Evolutionary conservation across 1,140 invertebrate genomes (phyloP), one percentile per base, ranked within the genome.

Genomic region (Drosophila rufa): DNA sequence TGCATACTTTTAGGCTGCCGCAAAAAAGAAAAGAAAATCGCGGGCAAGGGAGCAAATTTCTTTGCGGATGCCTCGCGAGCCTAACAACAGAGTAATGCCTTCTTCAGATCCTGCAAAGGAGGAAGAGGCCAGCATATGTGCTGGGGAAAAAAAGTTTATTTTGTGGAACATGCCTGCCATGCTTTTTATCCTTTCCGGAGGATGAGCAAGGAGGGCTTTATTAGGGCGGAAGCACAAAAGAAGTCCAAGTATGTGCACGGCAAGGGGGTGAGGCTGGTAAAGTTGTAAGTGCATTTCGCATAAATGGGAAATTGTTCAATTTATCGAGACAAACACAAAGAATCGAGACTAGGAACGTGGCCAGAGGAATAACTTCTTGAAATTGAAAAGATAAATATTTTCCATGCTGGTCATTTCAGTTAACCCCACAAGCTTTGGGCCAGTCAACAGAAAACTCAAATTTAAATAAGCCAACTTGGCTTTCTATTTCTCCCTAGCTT

Each of bases 271-370:
- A 5, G 12, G 12, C 4, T 12, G 27, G 33, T 48, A 78, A 79
- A 79, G 79, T 79, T 78, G 47, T 79, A 75, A 79, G 65, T 82
- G 75, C 75, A 82, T 70, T 65, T 69, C 50, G 46, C 65, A 66
- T 68, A 79, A 79, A 83, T 75, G 50, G 70, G 67, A 76, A 81
- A 82, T 64, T 68, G 61, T 83, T 66, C 65, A 75, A 75, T 82
- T 76, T 80, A 82, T 82, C 56, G 77, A 57, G 36, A 55, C 19
- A 61, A 50, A 40, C 59, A 27, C 46, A 61, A 61, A 61, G 46
- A 47, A 47, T 59, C 43, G 22, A 59, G 40, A 12, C 51, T 40
- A 17, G 51, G 51, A 40, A 48, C 42, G 51, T 38, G 42, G 36
- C 22, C 33, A 57, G 11, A 67, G 66, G 56, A 30, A 67, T 11